Conservation (phyloP, 2,888 invertebrate species). For the Podabrus alpinus region DNA sequence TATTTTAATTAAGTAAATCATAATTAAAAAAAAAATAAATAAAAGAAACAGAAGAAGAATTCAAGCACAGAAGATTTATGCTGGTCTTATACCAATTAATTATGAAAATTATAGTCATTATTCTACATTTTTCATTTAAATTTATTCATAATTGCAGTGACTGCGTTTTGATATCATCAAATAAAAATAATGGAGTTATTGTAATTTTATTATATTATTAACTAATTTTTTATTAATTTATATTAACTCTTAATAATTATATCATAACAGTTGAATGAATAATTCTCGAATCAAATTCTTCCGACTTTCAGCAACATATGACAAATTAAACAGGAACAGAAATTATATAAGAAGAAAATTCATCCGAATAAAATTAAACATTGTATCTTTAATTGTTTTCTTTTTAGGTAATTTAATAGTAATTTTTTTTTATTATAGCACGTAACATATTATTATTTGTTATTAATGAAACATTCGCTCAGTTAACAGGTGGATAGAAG, state of each 20-base stretch:
- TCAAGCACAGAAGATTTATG: not conserved
- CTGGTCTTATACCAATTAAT: not conserved
- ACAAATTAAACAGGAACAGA: not conserved
- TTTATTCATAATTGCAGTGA: not conserved
- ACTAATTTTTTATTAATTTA: too few relatives aligned
- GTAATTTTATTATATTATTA: too few relatives aligned
- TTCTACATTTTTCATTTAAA: not conserved
- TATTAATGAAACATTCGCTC: too few relatives aligned
- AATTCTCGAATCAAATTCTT: not conserved
- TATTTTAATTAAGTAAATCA: too few relatives aligned
- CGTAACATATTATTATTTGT: too few relatives aligned
- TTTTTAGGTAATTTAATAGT: not conserved
- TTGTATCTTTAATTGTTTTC: not conserved
- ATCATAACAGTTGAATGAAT: not conserved
- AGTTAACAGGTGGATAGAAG: too few relatives aligned
- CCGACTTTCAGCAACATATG: not conserved
- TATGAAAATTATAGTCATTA: not conserved
- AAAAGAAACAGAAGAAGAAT: not conserved
- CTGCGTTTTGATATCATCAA: not conserved
- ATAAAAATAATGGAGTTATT: too few relatives aligned
- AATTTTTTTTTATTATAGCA: not conserved
- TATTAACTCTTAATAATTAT: not conserved
- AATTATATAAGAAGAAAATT: not conserved
- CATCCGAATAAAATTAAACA: not conserved
- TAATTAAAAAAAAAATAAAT: too few relatives aligned